Percentiles rank a stretch among this genome's conserved stretches.
Conservation (phyloP, 30 jellyfish, hydroid and myxozoan species). For the Chironex yamaguchii region DNA sequence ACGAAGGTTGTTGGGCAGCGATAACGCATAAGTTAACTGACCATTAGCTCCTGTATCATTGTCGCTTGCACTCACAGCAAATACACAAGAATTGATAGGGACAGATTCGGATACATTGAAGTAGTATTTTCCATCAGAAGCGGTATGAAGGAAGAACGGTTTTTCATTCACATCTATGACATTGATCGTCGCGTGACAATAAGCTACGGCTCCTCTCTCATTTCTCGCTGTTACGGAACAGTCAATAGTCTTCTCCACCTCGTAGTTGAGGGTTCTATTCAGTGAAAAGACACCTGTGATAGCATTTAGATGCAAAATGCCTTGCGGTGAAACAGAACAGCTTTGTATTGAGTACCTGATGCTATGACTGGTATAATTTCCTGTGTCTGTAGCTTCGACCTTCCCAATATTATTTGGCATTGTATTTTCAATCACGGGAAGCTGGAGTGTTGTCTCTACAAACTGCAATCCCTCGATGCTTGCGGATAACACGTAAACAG, state of each 20-base stretch:
- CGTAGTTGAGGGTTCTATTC: slow-evolving; percentile 50
- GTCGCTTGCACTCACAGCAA: slow-evolving; percentile 52
- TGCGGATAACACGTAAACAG: slow-evolving; percentile 31
- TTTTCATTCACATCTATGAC: slow-evolving; percentile 68
- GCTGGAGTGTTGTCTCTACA: slow-evolving; percentile 26
- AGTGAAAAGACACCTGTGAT: slow-evolving; percentile 26
- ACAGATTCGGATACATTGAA: slow-evolving; percentile 47
- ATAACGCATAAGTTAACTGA: neutral
- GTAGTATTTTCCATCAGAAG: slow-evolving; percentile 32
- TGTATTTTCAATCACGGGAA: slow-evolving; percentile 31
- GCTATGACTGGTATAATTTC: slow-evolving; percentile 29
- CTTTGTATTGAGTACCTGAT: slow-evolving; percentile 37
- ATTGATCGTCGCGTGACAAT: slow-evolving; percentile 42
- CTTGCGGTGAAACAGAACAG: slow-evolving; percentile 16
- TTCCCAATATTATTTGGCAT: neutral
- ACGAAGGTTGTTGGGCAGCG: neutral
- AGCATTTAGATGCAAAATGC: neutral
- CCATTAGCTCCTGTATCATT: slow-evolving; percentile 27
- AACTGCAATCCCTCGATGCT: slow-evolving; percentile 35
- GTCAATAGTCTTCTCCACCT: slow-evolving; percentile 11
- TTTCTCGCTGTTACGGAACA: slow-evolving; percentile 54
- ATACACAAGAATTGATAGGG: slow-evolving; percentile 22
- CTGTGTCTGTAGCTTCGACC: slow-evolving; percentile 53
- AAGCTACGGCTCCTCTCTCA: slow-evolving; percentile 62
- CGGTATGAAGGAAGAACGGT: slow-evolving; percentile 64